A percentile compares a stretch with the other conserved stretches of the same genome.
These are phyloP conservation scores for Natrix natrix DNA, from an alignment of 2,797 vertebrate genomes.

Conservation along the genomic window DNA sequence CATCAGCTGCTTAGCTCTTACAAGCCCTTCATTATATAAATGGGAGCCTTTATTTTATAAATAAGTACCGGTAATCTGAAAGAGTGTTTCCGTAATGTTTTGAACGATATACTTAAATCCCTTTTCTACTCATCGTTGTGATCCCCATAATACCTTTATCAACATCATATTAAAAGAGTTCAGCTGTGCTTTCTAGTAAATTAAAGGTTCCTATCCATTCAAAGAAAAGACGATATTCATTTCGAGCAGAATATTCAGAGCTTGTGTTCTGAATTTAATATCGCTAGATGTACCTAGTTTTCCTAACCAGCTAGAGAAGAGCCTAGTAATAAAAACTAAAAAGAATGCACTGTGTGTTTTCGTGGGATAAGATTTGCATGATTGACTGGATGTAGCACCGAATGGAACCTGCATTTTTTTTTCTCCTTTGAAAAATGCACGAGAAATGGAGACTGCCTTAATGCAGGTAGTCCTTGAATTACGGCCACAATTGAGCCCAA, in stretches of 20 bases:
- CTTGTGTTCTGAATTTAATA: neutral
- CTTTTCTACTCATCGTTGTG: neutral
- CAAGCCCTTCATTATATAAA: neutral
- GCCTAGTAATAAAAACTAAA: neutral
- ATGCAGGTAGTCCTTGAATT: neutral
- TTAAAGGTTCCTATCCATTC: neutral
- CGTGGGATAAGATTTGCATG: neutral
- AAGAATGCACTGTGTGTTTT: neutral
- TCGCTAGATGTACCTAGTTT: neutral
- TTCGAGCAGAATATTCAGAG: neutral
- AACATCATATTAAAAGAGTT: neutral
- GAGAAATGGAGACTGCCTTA: neutral
- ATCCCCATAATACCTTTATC: neutral
- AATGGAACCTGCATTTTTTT: neutral
- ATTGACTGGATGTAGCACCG: neutral
- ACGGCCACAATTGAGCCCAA: too few species aligned
- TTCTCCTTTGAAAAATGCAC: neutral
- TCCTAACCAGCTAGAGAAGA: neutral
- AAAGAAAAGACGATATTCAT: neutral
- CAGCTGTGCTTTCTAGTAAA: neutral
- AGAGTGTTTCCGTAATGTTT: neutral
- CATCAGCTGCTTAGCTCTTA: neutral
- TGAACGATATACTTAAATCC: neutral
- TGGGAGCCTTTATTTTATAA: neutral
- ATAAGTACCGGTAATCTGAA: neutral